Evolutionary conservation across 2,888 invertebrate species (phyloP).

Genomic region (Sphaeridia pumilis): DNA sequence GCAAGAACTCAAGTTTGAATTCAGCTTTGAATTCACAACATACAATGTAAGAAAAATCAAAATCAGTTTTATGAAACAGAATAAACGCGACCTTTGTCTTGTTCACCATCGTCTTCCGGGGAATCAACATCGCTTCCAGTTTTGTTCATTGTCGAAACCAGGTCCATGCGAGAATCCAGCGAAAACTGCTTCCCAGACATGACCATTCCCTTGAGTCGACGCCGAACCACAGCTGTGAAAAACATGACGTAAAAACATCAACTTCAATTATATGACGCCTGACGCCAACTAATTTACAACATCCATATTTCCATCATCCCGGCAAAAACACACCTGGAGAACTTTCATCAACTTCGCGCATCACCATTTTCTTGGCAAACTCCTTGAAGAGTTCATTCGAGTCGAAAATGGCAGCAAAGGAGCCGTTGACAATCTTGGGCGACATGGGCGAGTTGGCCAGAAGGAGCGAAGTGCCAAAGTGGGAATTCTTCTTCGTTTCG

Average conservation of each 20-base stretch:
- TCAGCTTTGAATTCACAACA: too few relatives aligned
- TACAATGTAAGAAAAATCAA: too few relatives aligned
- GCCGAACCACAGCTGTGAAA: constrained; percentile 64
- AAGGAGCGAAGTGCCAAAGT: constrained; percentile 84
- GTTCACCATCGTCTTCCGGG: constrained; percentile 16
- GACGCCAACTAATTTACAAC: too few relatives aligned
- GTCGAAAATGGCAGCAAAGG: constrained; percentile 82
- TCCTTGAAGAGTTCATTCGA: constrained; percentile 57
- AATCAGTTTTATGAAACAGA: constrained; percentile 13
- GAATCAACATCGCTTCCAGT: constrained; percentile 16
- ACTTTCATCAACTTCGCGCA: constrained; percentile 60
- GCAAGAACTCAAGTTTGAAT: too few relatives aligned
- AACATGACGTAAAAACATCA: too few relatives aligned
- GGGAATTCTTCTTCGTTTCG: constrained; percentile 73
- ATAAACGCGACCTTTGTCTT: constrained; percentile 27
- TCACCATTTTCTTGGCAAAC: constrained; percentile 57
- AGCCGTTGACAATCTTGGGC: constrained; percentile 90
- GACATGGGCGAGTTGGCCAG: constrained; percentile 92
- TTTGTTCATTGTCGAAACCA: constrained; percentile 48
- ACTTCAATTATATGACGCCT: too few relatives aligned
- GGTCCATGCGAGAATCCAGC: constrained; percentile 78
- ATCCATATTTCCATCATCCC: too few relatives aligned
- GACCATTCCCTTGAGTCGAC: constrained; percentile 73
- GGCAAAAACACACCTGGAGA: constrained; percentile 73
- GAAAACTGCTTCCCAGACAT: constrained; percentile 78